Conservation (phyloP, 2,113 vertebrate species). For the Macquaria australasica region DNA sequence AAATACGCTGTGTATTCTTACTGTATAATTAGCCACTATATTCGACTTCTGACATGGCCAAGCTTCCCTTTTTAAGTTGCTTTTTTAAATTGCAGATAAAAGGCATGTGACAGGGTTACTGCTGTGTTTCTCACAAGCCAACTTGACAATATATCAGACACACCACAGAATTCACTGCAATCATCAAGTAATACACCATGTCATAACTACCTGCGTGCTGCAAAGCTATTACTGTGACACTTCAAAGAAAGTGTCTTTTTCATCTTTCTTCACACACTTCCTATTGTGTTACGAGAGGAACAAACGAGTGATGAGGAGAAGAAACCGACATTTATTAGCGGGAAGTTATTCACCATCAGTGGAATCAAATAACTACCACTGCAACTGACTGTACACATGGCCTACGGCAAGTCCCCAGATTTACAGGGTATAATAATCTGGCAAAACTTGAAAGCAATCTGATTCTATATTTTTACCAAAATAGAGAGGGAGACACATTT, state of each 20-base stretch:
- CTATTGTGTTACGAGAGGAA: neutral
- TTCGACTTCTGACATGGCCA: neutral
- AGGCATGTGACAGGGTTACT: neutral
- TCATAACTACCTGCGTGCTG: constrained; percentile 15
- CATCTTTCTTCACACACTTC: neutral
- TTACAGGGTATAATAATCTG: neutral
- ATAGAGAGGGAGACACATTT: neutral
- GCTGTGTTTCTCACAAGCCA: neutral
- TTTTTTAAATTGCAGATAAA: neutral
- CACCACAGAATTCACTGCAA: neutral
- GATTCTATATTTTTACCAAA: neutral
- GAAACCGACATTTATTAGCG: neutral
- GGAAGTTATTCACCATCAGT: neutral
- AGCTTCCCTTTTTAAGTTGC: neutral
- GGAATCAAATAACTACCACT: neutral
- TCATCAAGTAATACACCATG: constrained; percentile 22
- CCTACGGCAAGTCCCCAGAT: neutral
- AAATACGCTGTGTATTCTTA: neutral
- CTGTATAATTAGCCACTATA: neutral
- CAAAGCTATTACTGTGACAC: constrained; percentile 10
- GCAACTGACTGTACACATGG: neutral
- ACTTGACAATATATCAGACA: constrained; percentile 1
- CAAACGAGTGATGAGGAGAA: neutral
- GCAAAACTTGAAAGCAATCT: neutral
- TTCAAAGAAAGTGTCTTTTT: constrained; percentile 16